phyloP scores from a whole-genome alignment of 2,888 invertebrate genomes.

The Scaptodrosophila latifasciaeformis region DNA sequence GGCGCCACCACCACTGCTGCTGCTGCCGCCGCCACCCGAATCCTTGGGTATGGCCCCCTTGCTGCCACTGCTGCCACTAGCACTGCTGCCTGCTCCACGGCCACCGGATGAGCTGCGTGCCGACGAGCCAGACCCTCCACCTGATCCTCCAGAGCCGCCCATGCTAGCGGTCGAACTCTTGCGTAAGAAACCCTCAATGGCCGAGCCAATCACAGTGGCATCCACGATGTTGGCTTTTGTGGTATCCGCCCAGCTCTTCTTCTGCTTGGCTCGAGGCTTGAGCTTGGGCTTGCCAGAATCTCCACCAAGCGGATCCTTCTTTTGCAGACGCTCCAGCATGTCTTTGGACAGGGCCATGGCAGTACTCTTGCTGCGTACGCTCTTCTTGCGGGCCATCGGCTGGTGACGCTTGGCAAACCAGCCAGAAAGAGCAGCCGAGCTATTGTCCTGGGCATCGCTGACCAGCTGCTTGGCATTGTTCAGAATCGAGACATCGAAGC shows the following conservation, averaged over 20 bases:
- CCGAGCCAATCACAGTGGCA: constrained; percentile 86
- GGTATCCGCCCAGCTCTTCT: constrained; percentile 70
- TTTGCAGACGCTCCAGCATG: constrained; percentile 77
- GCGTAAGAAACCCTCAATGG: constrained; percentile 87
- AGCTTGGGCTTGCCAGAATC: constrained; percentile 73
- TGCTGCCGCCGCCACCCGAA: constrained; percentile 20
- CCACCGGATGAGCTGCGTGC: constrained; percentile 25
- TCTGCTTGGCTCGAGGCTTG: constrained; percentile 71
- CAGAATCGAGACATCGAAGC: constrained; percentile 87
- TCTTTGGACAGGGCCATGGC: constrained; percentile 78
- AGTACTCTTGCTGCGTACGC: constrained; percentile 76
- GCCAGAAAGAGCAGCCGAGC: constrained; percentile 78
- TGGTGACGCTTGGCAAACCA: constrained; percentile 88
- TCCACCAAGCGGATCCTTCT: constrained; percentile 74
- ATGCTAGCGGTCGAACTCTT: constrained; percentile 75
- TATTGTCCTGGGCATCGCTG: constrained; percentile 74
- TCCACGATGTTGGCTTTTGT: constrained; percentile 83
- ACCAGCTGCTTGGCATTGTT: constrained; percentile 76
- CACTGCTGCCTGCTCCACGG: constrained; percentile 23
- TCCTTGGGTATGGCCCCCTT: constrained; percentile 55
- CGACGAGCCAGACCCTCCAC: constrained; percentile 5
- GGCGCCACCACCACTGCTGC: constrained; percentile 37
- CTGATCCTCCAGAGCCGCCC: constrained; percentile 48
- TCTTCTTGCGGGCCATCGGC: constrained; percentile 82
- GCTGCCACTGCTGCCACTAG: constrained; percentile 15